A percentile compares a stretch with the other conserved stretches of the same genome.
Evolutionary conservation across 2,888 invertebrate species (phyloP).

Genomic region (Ophion ellenae): DNA sequence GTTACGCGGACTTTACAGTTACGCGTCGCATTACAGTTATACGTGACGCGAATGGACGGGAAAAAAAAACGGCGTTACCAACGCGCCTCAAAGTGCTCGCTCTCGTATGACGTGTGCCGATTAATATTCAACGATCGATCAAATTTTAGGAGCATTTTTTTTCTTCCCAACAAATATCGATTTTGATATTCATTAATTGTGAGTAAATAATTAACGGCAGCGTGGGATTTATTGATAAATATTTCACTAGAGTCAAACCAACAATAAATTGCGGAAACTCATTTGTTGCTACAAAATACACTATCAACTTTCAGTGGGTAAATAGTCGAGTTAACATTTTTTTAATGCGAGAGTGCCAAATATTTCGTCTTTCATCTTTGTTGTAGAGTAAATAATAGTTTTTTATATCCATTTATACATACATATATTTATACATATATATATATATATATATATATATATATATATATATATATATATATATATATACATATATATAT

Average conservation of each 20-base stretch:
- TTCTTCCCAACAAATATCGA: background rate
- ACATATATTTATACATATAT: too few relatives aligned
- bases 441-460: too few relatives aligned
- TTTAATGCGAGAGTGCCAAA: too few relatives aligned
- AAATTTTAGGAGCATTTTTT: background rate
- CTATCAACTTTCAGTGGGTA: too few relatives aligned
- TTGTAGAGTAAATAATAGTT: background rate
- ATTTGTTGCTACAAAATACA: background rate
- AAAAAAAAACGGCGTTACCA: conserved; percentile 50
- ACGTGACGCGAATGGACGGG: conserved; percentile 65
- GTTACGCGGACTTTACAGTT: conserved; percentile 68
- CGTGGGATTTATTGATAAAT: background rate
- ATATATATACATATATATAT: too few relatives aligned
- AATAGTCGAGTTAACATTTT: too few relatives aligned
- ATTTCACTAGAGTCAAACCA: background rate
- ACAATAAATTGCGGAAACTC: background rate
- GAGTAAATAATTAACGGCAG: background rate
- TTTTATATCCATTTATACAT: too few relatives aligned
- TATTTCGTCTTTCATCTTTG: background rate
- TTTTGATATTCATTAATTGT: background rate
- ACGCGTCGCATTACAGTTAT: conserved; percentile 67
- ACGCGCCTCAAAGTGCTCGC: background rate
- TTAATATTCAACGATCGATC: conserved; percentile 8
- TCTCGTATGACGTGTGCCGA: background rate
- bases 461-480: too few relatives aligned